Conservation (phyloP, 1,140 invertebrate genomes). For the Melipona quadrifasciata region DNA sequence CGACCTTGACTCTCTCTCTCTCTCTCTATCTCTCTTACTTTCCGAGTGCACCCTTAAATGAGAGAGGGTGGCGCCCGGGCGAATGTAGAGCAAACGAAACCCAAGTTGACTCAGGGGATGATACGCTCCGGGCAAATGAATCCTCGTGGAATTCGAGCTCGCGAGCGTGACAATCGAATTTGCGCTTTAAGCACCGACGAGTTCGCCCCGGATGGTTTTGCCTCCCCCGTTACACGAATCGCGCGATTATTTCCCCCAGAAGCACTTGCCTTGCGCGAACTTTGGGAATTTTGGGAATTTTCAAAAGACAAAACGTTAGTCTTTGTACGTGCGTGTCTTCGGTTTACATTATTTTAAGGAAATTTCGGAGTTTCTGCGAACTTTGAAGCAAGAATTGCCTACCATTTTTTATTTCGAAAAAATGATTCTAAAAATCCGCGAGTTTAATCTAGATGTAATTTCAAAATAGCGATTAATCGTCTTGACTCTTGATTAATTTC, state of each 20-base stretch:
- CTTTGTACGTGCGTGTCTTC: too few species aligned
- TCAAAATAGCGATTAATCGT: too few species aligned
- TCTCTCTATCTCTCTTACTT: too few species aligned
- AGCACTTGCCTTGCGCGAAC: background rate
- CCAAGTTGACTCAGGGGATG: constrained; percentile 54
- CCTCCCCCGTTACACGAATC: background rate
- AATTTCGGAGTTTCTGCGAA: too few species aligned
- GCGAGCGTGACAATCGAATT: constrained; percentile 28
- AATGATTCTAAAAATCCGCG: too few species aligned
- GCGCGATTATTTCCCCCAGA: background rate
- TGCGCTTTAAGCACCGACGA: background rate
- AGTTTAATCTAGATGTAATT: too few species aligned
- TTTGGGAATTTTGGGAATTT: background rate
- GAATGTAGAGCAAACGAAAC: constrained; percentile 60
- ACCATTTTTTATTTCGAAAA: too few species aligned
- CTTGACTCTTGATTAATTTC: too few species aligned
- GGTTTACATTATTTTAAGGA: too few species aligned
- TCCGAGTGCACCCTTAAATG: constrained; percentile 70
- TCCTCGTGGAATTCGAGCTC: constrained; percentile 18
- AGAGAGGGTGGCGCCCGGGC: constrained; percentile 67
- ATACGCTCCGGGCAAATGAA: constrained; percentile 45
- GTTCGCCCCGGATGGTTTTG: background rate
- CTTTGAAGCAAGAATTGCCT: too few species aligned
- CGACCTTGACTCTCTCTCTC: constrained; percentile 63
- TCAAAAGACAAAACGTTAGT: accelerated